Base-by-base conservation (phyloP, 1,140 invertebrate genomes). In the Drosophila setifemur region DNA sequence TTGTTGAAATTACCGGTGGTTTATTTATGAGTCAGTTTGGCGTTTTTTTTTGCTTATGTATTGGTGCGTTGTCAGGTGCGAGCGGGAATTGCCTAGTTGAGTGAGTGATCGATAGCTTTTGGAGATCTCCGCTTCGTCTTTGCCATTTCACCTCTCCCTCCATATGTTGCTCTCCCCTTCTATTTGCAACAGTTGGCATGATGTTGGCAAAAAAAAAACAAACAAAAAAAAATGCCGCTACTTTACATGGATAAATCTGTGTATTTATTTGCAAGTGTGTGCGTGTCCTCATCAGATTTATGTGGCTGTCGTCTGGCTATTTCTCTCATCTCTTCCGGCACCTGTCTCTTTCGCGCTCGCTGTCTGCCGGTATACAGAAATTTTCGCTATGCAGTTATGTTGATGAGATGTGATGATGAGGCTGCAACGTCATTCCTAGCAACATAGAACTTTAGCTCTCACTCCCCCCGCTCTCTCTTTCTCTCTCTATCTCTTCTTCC, bases 291-390 rank as follows among this genome's bases (percentile, higher is more conserved):
- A 33, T 16, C 19, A 31, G 18, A 50, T 50, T 50, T 50, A 35
- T 64, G 43, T 57, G 40, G 16, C 39, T 45, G 55, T 68, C 45
- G 74, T 78, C 74, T 78, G 54, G 68, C 49, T 72, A 78, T 78
- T 77, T 70, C 66, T 52, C 53, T 44, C 29, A 14, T 23, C 18
- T 44, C 33, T 47, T 49, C 42, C 29, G 9, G n/a, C 35, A 16
- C 3, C 14, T 25, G 19, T 35, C 58, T 21, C 28, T 42, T 35
- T 60, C 7, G n/a, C 35, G 4, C 57, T 42, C 12, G 18, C 26
- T 23, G 14, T 42, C 26, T 49, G 25, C 31, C 43, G 40, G 48
- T 69, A 54, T 79, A 79, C 52, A 79, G 50, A 79, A 73, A 64
- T 74, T 57, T 69, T 49, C 57, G 31, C 49, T 19, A 33, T 50